Evolutionary conservation across 2,888 invertebrate genomes (phyloP).

Genomic region (Muscina levida): DNA sequence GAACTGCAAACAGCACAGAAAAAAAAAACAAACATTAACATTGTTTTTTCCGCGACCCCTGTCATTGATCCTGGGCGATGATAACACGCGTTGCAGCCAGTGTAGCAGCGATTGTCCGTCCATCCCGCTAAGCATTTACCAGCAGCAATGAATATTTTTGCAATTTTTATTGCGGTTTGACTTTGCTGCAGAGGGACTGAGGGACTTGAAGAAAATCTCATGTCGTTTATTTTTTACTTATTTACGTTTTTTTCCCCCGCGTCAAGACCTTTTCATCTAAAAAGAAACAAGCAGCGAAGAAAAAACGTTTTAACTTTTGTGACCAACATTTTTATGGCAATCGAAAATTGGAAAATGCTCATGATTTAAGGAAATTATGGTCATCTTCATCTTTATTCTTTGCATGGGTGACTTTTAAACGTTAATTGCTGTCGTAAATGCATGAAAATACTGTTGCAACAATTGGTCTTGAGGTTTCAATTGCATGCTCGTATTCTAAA

Average conservation of each 20-base stretch:
- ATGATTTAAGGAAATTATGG: constrained; percentile 39
- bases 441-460: constrained; percentile 24
- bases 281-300: background rate
- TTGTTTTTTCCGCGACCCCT: background rate
- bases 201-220: constrained; percentile 2
- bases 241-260: background rate
- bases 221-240: constrained; percentile 22
- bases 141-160: background rate
- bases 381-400: background rate
- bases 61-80: background rate
- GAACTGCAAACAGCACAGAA: background rate
- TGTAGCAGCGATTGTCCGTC: background rate
- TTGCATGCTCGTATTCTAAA: constrained; percentile 77
- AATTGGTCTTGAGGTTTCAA: constrained; percentile 68
- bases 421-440: constrained; percentile 64
- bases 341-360: constrained; percentile 22
- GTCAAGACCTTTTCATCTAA: constrained; percentile 25
- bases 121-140: constrained; percentile 8
- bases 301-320: constrained; percentile 52
- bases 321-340: constrained; percentile 52
- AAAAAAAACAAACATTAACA: constrained; percentile 30
- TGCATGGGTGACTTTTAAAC: constrained; percentile 33
- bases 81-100: constrained; percentile 20
- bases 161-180: constrained; percentile 64
- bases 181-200: constrained; percentile 57